A percentile compares a stretch with the other conserved stretches of the same genome.
Evolutionary conservation across 2,888 invertebrate genomes (phyloP).

Genomic region (Drosophila setosimentum): DNA sequence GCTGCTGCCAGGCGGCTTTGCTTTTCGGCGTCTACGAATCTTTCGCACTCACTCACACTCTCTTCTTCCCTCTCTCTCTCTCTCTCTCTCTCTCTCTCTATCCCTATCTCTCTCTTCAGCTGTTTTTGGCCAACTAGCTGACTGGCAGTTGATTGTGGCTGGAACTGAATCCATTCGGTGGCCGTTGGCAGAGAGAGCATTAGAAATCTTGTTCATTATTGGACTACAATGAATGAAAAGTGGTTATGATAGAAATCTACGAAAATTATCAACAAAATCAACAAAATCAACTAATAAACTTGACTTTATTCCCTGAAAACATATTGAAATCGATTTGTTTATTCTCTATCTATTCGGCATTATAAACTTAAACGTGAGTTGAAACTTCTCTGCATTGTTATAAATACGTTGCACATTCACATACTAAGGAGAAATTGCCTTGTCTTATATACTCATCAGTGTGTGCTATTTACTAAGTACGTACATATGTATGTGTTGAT

Average conservation of each 20-base stretch:
- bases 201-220: neutral
- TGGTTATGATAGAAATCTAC: neutral
- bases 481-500: slow-evolving; percentile 5
- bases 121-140: slow-evolving; percentile 1
- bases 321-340: neutral
- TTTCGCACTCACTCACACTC: neutral
- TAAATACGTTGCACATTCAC: neutral
- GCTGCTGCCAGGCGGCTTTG: slow-evolving; percentile 29
- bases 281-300: neutral
- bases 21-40: slow-evolving; percentile 9
- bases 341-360: too few relatives aligned
- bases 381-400: neutral
- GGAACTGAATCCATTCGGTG: neutral
- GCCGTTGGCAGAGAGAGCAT: neutral
- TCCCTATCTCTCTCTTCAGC: neutral
- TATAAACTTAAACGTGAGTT: neutral
- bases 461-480: neutral
- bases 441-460: slow-evolving; percentile 1
- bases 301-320: neutral
- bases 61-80: neutral
- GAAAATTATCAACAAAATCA: neutral
- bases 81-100: neutral
- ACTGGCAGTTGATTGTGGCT: slow-evolving; percentile 19
- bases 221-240: neutral
- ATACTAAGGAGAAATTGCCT: neutral